phyloP scores from a whole-genome alignment of 2,888 invertebrate species.

The Scaptodrosophila latifasciaeformis region DNA sequence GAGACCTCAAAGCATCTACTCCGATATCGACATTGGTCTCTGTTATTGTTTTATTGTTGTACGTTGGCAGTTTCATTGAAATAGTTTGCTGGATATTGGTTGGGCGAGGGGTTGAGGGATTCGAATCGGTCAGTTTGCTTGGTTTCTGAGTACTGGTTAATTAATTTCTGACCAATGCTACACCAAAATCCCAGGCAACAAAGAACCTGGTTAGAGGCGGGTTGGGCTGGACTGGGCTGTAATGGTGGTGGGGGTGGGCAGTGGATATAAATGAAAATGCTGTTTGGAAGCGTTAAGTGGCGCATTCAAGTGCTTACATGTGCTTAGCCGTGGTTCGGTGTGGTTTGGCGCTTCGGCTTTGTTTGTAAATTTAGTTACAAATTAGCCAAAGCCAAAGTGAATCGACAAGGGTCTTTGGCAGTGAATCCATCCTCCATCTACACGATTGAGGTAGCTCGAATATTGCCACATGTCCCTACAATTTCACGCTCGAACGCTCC shows the following conservation, averaged over 20 bases:
- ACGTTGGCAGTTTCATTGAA: constrained; percentile 13
- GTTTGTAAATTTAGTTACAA: constrained; percentile 59
- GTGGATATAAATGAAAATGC: too few relatives aligned
- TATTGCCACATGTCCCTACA: constrained; percentile 11
- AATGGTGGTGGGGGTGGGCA: too few relatives aligned
- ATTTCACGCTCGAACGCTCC: constrained; percentile 40
- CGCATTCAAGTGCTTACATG: constrained; percentile 60
- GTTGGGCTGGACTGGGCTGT: too few relatives aligned
- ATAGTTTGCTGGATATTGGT: too few relatives aligned
- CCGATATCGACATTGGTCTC: constrained; percentile 1
- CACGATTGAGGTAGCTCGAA: too few relatives aligned
- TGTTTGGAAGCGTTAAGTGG: constrained; percentile 44
- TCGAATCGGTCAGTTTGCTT: too few relatives aligned
- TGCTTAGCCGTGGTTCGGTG: constrained; percentile 39
- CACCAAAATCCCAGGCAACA: constrained; percentile 43
- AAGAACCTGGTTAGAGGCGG: too few relatives aligned
- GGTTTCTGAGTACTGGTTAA: constrained; percentile 47
- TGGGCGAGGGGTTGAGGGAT: too few relatives aligned
- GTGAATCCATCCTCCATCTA: too few relatives aligned
- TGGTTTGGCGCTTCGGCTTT: constrained; percentile 28
- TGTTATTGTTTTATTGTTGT: constrained; percentile 63
- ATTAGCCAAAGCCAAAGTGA: constrained; percentile 37
- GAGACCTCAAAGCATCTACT: not conserved
- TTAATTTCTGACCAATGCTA: constrained; percentile 65
- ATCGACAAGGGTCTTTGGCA: too few relatives aligned